Evolutionary conservation across 2,113 vertebrate species (phyloP), one percentile per base, ranked within the genome.

Genomic region (Scalopus aquaticus): DNA sequence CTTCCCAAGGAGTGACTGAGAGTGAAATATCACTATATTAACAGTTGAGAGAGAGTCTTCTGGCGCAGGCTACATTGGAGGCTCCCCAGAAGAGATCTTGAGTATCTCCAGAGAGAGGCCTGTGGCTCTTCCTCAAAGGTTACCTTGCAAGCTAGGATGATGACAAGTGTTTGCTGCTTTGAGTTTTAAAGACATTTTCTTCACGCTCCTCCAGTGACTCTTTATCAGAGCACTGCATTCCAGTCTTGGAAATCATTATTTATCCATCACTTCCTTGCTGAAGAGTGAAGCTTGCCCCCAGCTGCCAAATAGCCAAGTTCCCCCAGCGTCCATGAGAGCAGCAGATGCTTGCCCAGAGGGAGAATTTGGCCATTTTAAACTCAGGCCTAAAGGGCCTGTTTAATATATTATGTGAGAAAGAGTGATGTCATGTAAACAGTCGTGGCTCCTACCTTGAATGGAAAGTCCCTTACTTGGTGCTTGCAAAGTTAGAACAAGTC

Each of bases 381-480:
- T 51, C n/a, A 15, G 44, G 65, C 78, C 44, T 83, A 70, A 79
- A 37, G 62, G 65, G 73, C 39, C 73, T 91, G 46, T 95, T 92
- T 79, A 84, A 88, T 93, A 67, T 77, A 88, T 95, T 93, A 92
- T 88, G 92, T 85, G 86, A 95, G 82, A 91, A 77, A 78, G 83
- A 91, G 39, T 91, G 79, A 94, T 49, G 65, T 96, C 80, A 77
- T 88, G 76, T 93, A 88, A 87, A 89, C 46, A 94, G 92, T 73
- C 78, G 10, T 35, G 62, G 51, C 42, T 93, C 35, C 73, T 73
- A 93, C 88, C 93, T 87, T 77, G 84, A 86, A 89, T 81, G 90
- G 85, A 74, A 95, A 95, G 90, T 58, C 60, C 90, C 88, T 95
- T 97, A 87, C 90, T 95, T 95, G 94, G 89, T 87, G 93, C 60